Evolutionary conservation across 2,888 invertebrate genomes (phyloP).

Genomic region (Alsophila aescularia): DNA sequence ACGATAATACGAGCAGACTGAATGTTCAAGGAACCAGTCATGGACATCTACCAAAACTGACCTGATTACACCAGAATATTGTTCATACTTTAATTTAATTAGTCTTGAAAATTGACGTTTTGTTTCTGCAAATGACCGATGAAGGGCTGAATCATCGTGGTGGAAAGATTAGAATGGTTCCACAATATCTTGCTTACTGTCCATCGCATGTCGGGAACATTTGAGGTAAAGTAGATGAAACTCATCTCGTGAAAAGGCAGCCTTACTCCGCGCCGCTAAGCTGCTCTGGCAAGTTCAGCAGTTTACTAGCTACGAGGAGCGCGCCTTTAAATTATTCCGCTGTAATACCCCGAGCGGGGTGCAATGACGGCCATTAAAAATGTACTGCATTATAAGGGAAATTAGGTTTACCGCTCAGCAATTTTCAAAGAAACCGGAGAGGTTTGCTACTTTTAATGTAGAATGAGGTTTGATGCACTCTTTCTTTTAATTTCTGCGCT

Average conservation of each 20-base stretch:
- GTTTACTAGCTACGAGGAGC: slow-evolving; percentile 26
- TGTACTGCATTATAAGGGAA: slow-evolving; percentile 21
- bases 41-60: too few relatives aligned
- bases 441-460: background rate
- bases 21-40: too few relatives aligned
- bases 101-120: too few relatives aligned
- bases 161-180: too few relatives aligned
- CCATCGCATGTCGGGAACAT: too few relatives aligned
- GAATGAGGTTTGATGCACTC: background rate
- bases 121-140: too few relatives aligned
- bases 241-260: background rate
- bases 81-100: too few relatives aligned
- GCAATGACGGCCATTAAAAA: slow-evolving; percentile 8
- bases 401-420: slow-evolving; percentile 7
- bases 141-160: too few relatives aligned
- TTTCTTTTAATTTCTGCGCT: background rate
- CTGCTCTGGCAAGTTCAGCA: slow-evolving; percentile 30
- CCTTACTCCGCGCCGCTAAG: background rate
- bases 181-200: too few relatives aligned
- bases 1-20: too few relatives aligned
- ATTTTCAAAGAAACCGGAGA: background rate
- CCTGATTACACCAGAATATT: too few relatives aligned
- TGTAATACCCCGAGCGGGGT: slow-evolving; percentile 26
- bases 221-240: background rate
- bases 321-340: slow-evolving; percentile 34